Base-by-base conservation (phyloP, 2,113 vertebrate species). In the Argyrosomus japonicus region DNA sequence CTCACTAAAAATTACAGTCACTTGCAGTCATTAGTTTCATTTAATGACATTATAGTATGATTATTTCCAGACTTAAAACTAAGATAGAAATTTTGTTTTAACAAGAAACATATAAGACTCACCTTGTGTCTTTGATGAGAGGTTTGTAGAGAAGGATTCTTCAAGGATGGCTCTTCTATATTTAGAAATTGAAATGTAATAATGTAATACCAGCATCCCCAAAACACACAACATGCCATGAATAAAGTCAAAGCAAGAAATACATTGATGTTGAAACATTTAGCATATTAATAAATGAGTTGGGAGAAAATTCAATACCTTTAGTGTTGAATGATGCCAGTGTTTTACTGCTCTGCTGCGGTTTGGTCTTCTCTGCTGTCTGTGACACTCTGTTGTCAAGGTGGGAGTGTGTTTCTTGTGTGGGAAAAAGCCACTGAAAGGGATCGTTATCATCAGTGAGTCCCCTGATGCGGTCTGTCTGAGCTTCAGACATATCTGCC, bases 361-460 rank as follows among this genome's bases (percentile, higher is more conserved):
- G 60, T 36, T 72, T 79, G 58, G 27, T 73, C 57, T 32, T 73
- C 32, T 67, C 63, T 6, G 70, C 7, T 5, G 32, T 25, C 71
- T 72, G 78, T 11, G 78, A 73, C 4, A 11, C 25, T 77, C 19
- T 58, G 40, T 18, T 82, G 15, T 83, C 80, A 21, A n/a, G 25
- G 0, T 61, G 60, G 9, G 57, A 27, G 40, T 75, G 82, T 65
- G 89, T 84, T 43, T 91, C 86, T 75, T 79, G 72, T 36, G 77
- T 58, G 21, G 87, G 84, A 29, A 90, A 85, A 19, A 87, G 79
- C 87, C 68, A 87, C 79, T 84, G 82, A 23, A 91, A 86, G 29
- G 78, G 73, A 6, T 85, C 65, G 21, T 77, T 67, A 1, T 71
- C 48, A 29, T 57, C 79, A 19, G 43, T 25, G n/a, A 19, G 36